Conservation (phyloP, 2,113 vertebrate genomes). For the Triplophysa dalaica region DNA sequence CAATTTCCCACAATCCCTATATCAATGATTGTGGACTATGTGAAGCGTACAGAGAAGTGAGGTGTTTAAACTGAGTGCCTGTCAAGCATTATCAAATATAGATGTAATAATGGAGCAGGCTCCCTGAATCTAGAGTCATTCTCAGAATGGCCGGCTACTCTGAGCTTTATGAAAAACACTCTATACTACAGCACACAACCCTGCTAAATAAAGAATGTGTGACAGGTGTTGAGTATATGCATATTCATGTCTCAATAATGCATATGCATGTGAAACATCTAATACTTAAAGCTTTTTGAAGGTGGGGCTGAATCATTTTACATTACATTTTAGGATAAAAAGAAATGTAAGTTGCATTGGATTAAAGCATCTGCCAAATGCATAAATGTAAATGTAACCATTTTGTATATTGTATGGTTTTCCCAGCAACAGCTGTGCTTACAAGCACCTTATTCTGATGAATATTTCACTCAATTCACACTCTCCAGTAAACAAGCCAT, state of each 20-base stretch:
- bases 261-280: slow-evolving; percentile 34
- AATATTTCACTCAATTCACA: no score
- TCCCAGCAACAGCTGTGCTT: no score
- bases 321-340: no score
- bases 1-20: neutral
- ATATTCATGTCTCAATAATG: slow-evolving; percentile 43
- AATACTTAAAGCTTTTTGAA: slow-evolving; percentile 5
- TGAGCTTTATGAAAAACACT: neutral
- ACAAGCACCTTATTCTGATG: no score
- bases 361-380: no score
- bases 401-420: neutral
- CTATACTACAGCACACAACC: slow-evolving; percentile 5
- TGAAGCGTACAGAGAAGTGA: slow-evolving; percentile 17
- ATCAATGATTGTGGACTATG: slow-evolving; percentile 3
- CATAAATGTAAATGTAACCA: neutral
- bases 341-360: no score
- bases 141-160: slow-evolving; percentile 19
- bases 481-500: no score
- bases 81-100: slow-evolving; percentile 43
- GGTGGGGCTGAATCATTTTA: neutral
- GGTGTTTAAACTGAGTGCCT: slow-evolving; percentile 6
- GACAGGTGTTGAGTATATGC: slow-evolving; percentile 28
- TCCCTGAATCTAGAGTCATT: slow-evolving; percentile 7
- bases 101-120: slow-evolving; percentile 34
- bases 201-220: slow-evolving; percentile 13